Evolutionary conservation across 2,888 invertebrate genomes (phyloP), one percentile per base, ranked within the genome.

Genomic region (Noctua pronuba): DNA sequence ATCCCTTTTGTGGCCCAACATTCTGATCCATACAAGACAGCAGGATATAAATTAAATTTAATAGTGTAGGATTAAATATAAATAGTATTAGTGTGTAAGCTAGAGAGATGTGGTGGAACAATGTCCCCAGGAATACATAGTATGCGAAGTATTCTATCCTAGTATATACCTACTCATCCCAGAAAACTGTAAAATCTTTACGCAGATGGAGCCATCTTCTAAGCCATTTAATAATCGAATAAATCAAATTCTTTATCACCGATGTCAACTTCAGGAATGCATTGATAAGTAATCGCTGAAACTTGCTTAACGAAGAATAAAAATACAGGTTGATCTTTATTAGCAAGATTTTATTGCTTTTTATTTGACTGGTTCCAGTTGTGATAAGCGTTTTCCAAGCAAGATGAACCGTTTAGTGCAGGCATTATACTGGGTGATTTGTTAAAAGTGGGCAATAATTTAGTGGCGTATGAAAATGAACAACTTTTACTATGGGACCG

Each of bases 191-290:
- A 28, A 52, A 58, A 60, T 60, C 41, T 71, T 35, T 18, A 49
- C n/a, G n/a, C 21, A 44, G n/a, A 52, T 35, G 3, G 18, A 67
- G 31, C 44, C 11, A 46, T n/a, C 13, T 13, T 49, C 28, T 49
- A 65, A 64, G 13, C 2, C n/a, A 55, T 64, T 64, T 21, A 64
- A 64, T 68, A 58, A 79, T 75, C 35, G 21, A 83, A 60, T 80
- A 58, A 71, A 80, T 60, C 1, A 28, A 44, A 83, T n/a, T 44
- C 44, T 77, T 49, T 71, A 76, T 55, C 18, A 58, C 49, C n/a
- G 21, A 49, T 70, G n/a, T 77, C 38, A 82, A 83, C 58, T 65
- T 73, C 52, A 60, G 64, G n/a, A 58, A 41, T 58, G 68, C 44
- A 65, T 52, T 35, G 38, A n/a, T 11, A n/a, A n/a, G n/a, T n/a